phyloP scores from a whole-genome alignment of 1,140 invertebrate genomes.

The Pseudoatta argentina region DNA sequence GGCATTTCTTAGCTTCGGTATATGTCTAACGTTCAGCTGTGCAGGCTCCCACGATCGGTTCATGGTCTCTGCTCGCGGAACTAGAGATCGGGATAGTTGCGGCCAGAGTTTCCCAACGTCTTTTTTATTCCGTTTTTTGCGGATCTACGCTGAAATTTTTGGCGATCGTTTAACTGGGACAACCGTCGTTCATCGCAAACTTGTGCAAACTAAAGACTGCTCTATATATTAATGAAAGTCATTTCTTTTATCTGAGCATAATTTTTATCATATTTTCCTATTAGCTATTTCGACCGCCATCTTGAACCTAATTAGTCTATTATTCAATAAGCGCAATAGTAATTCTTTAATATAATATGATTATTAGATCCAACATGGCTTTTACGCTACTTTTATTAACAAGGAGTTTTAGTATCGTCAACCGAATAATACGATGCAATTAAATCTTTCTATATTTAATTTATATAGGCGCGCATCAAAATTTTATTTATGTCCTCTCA shows the following conservation, averaged over 20 bases:
- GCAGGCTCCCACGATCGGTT: conserved; percentile 82
- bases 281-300: no score
- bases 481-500: background rate
- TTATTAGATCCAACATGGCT: no score
- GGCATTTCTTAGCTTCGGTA: conserved; percentile 74
- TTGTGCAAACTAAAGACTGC: no score
- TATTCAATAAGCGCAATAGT: no score
- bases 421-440: background rate
- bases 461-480: background rate
- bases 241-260: no score
- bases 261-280: no score
- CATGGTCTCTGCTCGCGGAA: conserved; percentile 79
- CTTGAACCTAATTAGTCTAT: no score
- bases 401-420: no score
- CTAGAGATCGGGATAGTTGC: conserved; percentile 63
- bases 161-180: background rate
- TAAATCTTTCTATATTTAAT: background rate
- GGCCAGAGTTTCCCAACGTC: conserved; percentile 66
- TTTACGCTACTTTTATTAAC: no score
- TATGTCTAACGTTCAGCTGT: conserved; percentile 71
- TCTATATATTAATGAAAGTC: no score
- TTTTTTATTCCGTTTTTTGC: background rate
- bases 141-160: conserved; percentile 21
- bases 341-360: no score
- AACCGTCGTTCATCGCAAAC: background rate